These are phyloP conservation scores for Bagarius yarrelli DNA, from an alignment of 2,113 vertebrate genomes.

Conservation along the genomic window DNA sequence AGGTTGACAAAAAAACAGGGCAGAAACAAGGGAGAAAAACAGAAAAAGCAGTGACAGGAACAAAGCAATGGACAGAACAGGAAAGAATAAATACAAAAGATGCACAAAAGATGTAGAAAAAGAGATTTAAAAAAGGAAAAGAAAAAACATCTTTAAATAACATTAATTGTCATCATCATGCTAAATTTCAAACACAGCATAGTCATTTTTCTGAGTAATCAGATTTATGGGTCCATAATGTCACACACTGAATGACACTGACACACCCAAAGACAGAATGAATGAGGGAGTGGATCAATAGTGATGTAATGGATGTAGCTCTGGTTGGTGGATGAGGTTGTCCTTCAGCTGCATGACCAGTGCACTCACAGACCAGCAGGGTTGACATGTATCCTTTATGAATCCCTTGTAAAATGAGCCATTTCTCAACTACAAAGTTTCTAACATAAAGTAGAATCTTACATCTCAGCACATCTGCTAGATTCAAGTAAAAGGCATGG, in stretches of 20 bases:
- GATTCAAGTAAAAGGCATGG: not conserved
- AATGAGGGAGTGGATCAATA: not conserved
- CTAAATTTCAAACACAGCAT: not conserved
- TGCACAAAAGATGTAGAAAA: not conserved
- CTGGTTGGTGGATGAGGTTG: not conserved
- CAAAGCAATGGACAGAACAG: not conserved
- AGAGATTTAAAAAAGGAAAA: not conserved
- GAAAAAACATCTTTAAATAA: not conserved
- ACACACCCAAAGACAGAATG: not conserved
- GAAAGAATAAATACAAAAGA: not conserved
- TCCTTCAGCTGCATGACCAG: conserved; percentile 33
- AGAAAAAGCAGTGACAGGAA: not conserved
- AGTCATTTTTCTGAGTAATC: not conserved
- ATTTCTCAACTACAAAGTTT: not conserved
- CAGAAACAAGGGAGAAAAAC: not conserved
- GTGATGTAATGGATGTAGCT: conserved; percentile 23
- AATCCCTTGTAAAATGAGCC: not conserved
- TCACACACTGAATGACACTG: not conserved
- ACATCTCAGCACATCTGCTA: not conserved
- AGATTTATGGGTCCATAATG: not conserved
- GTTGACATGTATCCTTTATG: not conserved
- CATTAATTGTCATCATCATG: not conserved
- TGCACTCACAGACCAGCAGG: conserved; percentile 18
- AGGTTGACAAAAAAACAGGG: not conserved
- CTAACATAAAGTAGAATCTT: not conserved